Base-by-base conservation (phyloP, 2,888 invertebrate species). In the Plagodis pulveraria region DNA sequence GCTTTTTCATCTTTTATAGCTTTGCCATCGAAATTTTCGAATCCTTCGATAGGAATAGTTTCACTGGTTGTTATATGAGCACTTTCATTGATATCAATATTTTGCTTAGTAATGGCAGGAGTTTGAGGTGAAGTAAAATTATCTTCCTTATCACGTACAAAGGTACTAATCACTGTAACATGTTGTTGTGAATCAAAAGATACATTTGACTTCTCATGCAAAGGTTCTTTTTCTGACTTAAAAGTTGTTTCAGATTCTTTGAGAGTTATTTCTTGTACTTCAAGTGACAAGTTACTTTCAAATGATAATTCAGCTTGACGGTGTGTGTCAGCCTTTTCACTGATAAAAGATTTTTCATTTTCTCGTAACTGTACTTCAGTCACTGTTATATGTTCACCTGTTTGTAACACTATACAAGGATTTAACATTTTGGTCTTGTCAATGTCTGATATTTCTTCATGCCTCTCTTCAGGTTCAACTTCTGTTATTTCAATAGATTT, bases 291-390 rank as follows among this genome's bases (percentile, higher is more conserved):
- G 54, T 71, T 78, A n/a, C 81, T 67, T 59, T 83, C 78, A 65
- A 77, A 74, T 9, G 66, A 66, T 58, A 77, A 60, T 51, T 77
- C 69, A 45, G 71, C 63, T 56, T 71, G 61, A 46, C 71, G 76
- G n/a, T 61, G 61, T 36, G 62, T 48, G 40, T 66, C 63, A 43
- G 59, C 53, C 56, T 57, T 58, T 55, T 60, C 71, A 40, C 56
- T 56, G 33, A 77, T 67, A 11, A 81, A 63, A 4, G 55, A 35
- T 6, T 71, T 65, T 85, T 94, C 94, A 66, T 86, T 90, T 64
- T 94, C 94, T 38, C 80, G 87, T 50, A 84, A 74, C 67, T 92
- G 79, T 36, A 85, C 79, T 78, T 95, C 94, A 10, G 86, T 90
- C 9, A 95, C 79, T 58, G 93, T 88, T 42, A 95, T 67, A 73